Conservation (phyloP, 2,888 invertebrate species). For the Stenoptilia bipunctidactyla region DNA sequence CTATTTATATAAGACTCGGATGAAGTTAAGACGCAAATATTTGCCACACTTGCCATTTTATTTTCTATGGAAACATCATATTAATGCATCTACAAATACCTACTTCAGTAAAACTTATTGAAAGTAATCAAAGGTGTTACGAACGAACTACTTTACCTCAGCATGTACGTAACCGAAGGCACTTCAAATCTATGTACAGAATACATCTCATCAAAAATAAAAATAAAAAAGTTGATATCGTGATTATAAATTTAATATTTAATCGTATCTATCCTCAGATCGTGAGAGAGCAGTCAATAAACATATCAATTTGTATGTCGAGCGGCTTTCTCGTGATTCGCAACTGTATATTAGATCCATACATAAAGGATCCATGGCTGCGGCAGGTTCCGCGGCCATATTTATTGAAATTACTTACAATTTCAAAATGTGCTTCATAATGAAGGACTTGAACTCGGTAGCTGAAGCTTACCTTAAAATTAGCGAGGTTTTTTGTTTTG, state of each 20-base stretch:
- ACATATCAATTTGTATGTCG: conserved; percentile 63
- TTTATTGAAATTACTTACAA: conserved; percentile 69
- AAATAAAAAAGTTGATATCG: not conserved
- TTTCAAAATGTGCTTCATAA: conserved; percentile 58
- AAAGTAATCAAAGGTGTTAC: no score
- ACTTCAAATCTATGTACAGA: no score
- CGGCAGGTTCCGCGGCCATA: conserved; percentile 36
- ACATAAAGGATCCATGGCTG: conserved; percentile 45
- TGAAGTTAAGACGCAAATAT: no score
- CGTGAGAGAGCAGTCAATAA: conserved; percentile 68
- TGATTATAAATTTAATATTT: not conserved
- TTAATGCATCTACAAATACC: no score
- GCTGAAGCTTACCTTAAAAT: conserved; percentile 47
- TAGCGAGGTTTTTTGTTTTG: conserved; percentile 49
- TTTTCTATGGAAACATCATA: no score
- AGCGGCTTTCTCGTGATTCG: conserved; percentile 64
- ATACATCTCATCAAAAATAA: no score
- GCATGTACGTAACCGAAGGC: no score
- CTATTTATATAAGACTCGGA: no score
- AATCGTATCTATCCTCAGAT: conserved; percentile 28
- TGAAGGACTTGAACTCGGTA: conserved; percentile 52
- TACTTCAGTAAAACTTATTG: no score
- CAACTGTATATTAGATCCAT: conserved; percentile 63
- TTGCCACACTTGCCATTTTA: no score
- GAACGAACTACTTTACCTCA: no score